phyloP scores from a whole-genome alignment of 2,797 vertebrate species.

The Sternotherus odoratus region DNA sequence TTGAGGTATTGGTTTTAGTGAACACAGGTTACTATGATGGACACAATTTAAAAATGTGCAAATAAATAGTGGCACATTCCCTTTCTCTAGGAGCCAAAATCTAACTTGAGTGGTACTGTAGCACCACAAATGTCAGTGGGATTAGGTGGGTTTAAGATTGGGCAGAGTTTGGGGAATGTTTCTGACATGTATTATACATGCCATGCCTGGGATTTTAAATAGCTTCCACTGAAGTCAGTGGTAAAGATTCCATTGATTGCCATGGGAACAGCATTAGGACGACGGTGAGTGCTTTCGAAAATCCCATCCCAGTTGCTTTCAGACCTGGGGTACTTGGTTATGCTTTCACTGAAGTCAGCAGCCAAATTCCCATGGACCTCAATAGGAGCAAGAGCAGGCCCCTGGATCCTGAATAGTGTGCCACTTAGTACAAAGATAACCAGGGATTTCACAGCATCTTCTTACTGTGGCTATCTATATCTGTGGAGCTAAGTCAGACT shows the following conservation, averaged over 20 bases:
- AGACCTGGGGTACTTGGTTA: fast-evolving
- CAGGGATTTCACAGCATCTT: background rate
- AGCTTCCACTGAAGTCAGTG: background rate
- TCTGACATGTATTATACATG: background rate
- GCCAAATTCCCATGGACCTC: background rate
- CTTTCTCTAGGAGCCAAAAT: background rate
- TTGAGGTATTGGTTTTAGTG: background rate
- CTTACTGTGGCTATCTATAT: background rate
- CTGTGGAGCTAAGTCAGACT: background rate
- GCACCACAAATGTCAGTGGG: background rate
- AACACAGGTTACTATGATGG: background rate
- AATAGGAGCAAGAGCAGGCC: background rate
- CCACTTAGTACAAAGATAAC: background rate
- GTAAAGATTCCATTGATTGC: background rate
- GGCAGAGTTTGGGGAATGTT: background rate
- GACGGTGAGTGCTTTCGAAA: background rate
- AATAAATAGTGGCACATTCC: fast-evolving
- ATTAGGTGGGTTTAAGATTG: background rate
- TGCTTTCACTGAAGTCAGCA: background rate
- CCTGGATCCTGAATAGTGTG: background rate
- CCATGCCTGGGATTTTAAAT: fast-evolving
- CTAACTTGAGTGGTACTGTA: fast-evolving
- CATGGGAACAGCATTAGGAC: background rate
- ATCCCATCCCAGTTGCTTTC: background rate
- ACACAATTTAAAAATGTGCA: background rate